These are phyloP conservation scores for Carcharodon carcharias DNA, from an alignment of 2,797 vertebrate genomes.

Conservation along the genomic window DNA sequence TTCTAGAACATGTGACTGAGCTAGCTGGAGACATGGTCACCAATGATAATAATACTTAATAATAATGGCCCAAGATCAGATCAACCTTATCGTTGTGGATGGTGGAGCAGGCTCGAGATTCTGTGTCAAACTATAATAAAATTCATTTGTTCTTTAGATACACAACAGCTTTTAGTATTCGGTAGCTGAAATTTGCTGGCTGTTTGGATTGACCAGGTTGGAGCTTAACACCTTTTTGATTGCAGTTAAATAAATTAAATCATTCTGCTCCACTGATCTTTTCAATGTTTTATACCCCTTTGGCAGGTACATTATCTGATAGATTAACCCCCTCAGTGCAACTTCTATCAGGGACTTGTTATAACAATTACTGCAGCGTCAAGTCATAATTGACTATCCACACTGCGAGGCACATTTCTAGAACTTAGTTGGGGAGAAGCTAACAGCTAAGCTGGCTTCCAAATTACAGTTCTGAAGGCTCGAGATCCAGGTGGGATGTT, in stretches of 20 bases:
- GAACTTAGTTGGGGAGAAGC: neutral
- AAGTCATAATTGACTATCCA: neutral
- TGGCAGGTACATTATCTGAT: neutral
- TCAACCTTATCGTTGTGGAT: too few species aligned
- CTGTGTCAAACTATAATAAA: neutral
- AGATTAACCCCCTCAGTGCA: neutral
- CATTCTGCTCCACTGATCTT: neutral
- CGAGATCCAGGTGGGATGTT: too few species aligned
- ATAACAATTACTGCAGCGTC: neutral
- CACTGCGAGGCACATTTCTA: neutral
- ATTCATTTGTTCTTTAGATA: neutral
- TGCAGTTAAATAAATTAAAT: constrained; percentile 30
- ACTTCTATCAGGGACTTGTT: constrained; percentile 5
- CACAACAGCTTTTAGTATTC: neutral
- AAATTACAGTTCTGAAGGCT: neutral
- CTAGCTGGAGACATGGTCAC: too few species aligned
- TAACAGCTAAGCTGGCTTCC: neutral
- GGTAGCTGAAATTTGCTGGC: neutral
- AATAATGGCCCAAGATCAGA: too few species aligned
- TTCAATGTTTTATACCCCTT: neutral
- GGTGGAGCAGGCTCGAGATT: too few species aligned
- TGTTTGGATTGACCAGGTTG: neutral
- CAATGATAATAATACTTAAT: neutral
- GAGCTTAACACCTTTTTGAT: neutral
- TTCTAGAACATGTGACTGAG: neutral